These are phyloP conservation scores for Emys orbicularis DNA, from an alignment of 2,797 vertebrate species.

Conservation along the genomic window DNA sequence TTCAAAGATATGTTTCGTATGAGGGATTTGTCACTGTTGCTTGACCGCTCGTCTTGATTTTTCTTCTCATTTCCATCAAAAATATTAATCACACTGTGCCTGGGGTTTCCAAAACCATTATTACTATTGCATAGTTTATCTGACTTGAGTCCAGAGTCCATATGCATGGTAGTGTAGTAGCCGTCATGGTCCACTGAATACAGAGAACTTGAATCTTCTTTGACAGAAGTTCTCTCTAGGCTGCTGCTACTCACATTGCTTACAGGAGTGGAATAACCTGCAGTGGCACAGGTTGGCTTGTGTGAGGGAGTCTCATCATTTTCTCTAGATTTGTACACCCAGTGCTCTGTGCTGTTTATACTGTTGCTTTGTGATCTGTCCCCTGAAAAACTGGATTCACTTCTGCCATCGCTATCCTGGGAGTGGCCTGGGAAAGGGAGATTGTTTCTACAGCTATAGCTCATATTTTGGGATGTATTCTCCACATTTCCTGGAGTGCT, in stretches of 20 bases:
- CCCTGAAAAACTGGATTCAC: constrained; percentile 87
- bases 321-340: constrained; percentile 86
- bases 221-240: constrained; percentile 84
- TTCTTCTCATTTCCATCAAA: constrained; percentile 87
- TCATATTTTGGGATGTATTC: constrained; percentile 73
- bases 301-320: constrained; percentile 78
- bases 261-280: constrained; percentile 88
- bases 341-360: constrained; percentile 80
- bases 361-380: constrained; percentile 77
- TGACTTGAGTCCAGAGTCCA: constrained; percentile 85
- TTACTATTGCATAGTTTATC: constrained; percentile 77
- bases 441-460: constrained; percentile 66
- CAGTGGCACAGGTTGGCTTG: constrained; percentile 79
- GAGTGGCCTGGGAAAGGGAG: constrained; percentile 60
- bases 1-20: constrained; percentile 94
- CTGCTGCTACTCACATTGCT: constrained; percentile 91
- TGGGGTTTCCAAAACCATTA: constrained; percentile 83
- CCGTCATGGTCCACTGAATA: constrained; percentile 92
- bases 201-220: constrained; percentile 88
- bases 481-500: constrained; percentile 75
- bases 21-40: constrained; percentile 88
- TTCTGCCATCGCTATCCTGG: constrained; percentile 78
- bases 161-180: constrained; percentile 87
- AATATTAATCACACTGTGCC: constrained; percentile 87
- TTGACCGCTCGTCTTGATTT: constrained; percentile 80